phyloP scores from a whole-genome alignment of 2,888 invertebrate species.

The Chydorus sphaericus region DNA sequence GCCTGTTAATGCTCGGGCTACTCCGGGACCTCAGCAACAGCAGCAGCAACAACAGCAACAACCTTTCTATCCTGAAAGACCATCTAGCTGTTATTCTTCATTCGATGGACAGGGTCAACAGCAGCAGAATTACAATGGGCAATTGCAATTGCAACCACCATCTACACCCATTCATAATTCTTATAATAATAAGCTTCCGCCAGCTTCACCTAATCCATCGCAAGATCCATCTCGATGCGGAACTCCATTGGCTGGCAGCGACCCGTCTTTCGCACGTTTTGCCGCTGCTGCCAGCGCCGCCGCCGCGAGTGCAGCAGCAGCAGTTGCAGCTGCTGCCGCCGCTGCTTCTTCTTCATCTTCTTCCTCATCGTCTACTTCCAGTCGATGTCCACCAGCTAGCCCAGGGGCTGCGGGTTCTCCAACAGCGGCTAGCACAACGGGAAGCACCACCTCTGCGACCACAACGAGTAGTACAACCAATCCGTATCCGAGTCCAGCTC shows the following conservation, averaged over 20 bases:
- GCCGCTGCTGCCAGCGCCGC: background rate
- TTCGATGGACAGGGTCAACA: background rate
- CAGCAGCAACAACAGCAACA: background rate
- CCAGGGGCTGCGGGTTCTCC: background rate
- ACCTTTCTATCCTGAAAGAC: conserved; percentile 11
- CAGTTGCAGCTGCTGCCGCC: background rate
- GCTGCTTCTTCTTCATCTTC: background rate
- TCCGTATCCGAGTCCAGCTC: conserved; percentile 15
- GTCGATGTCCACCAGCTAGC: conserved; percentile 3
- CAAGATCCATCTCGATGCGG: conserved; percentile 6
- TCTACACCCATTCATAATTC: background rate
- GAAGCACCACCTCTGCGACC: background rate
- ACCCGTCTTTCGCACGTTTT: conserved; percentile 7
- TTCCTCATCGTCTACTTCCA: background rate
- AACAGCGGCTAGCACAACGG: background rate
- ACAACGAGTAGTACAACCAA: conserved; percentile 6
- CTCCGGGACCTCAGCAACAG: conserved; percentile 7
- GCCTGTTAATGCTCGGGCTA: conserved; percentile 3
- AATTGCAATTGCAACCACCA: background rate
- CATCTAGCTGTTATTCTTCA: conserved; percentile 12
- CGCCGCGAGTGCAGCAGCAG: background rate
- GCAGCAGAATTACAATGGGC: background rate
- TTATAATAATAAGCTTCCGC: conserved; percentile 7
- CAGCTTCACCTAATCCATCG: conserved; percentile 4
- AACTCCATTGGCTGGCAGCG: background rate